Conservation (phyloP, 2,113 vertebrate genomes). For the Columbina picui region DNA sequence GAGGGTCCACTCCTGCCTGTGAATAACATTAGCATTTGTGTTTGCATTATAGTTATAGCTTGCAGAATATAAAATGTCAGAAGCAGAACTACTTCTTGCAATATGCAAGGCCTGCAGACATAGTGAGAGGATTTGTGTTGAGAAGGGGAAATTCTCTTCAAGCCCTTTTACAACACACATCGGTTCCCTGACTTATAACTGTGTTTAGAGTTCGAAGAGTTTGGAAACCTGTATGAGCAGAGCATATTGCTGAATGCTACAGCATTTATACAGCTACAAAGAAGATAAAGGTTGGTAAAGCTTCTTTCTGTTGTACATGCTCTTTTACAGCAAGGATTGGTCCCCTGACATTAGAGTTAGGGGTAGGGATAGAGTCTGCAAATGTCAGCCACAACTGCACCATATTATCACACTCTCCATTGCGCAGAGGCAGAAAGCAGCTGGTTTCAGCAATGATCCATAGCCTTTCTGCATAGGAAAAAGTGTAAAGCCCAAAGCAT, state of each 20-base stretch:
- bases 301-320: background rate
- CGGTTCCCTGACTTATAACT: background rate
- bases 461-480: background rate
- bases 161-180: background rate
- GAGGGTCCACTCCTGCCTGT: background rate
- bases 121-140: background rate
- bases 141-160: background rate
- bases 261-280: background rate
- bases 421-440: background rate
- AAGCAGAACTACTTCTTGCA: background rate
- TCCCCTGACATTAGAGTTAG: background rate
- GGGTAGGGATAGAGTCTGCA: background rate
- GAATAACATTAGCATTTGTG: background rate
- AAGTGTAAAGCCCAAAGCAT: background rate
- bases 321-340: background rate
- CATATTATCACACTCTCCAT: background rate
- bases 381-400: background rate
- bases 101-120: background rate
- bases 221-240: background rate
- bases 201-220: background rate
- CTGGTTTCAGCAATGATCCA: background rate
- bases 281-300: background rate
- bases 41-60: background rate
- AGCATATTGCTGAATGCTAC: background rate
- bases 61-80: background rate